Evolutionary conservation across 2,113 vertebrate species (phyloP), one percentile per base, ranked within the genome.

Genomic region (Elachura formosa): DNA sequence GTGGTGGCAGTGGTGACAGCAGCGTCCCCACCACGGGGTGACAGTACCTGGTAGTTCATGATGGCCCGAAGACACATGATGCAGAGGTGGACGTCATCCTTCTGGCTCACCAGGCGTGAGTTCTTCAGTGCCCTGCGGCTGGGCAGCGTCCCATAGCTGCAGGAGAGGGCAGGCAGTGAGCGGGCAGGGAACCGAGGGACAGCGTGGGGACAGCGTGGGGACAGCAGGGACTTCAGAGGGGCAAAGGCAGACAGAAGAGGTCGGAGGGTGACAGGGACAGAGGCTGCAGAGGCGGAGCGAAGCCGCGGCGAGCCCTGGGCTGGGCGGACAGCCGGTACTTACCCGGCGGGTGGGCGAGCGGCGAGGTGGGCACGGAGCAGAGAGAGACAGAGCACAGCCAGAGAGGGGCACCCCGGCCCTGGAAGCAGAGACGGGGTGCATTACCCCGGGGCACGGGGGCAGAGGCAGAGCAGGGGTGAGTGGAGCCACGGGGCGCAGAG

Each of bases 31-130:
- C 26, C 2, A 0, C 0, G 14, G 2, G 25, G 7, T 11, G 14
- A 9, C 4, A 2, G 26, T 98, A 99, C 99, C 99, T 99, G 99
- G 77, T 99, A 99, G 97, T 99, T 99, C 99, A 99, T 99, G 96
- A 99, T 98, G 34, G 99, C 99, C 93, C 99, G 97, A 40, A 99
- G 98, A 89, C 99, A 99, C 98, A 99, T 99, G 98, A 99, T 99
- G 96, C 99, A 99, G 56, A 99, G 99, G 3, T 99, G 99, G 68
- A 99, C 99, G 1, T 99, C 99, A 19, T 99, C 99, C 96, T 99
- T 99, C 96, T 99, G 99, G 98, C 99, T 99, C 92, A 99, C 99
- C 51, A 99, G 97, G 62, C 99, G 98, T 0, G 99, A 99, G 97
- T 99, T 99, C 97, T 99, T 99, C 97, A 99, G 98, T 17, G 99